Evolutionary conservation across 2,888 invertebrate genomes (phyloP), one percentile per base, ranked within the genome.

Genomic region (Trachelus troglodyta): DNA sequence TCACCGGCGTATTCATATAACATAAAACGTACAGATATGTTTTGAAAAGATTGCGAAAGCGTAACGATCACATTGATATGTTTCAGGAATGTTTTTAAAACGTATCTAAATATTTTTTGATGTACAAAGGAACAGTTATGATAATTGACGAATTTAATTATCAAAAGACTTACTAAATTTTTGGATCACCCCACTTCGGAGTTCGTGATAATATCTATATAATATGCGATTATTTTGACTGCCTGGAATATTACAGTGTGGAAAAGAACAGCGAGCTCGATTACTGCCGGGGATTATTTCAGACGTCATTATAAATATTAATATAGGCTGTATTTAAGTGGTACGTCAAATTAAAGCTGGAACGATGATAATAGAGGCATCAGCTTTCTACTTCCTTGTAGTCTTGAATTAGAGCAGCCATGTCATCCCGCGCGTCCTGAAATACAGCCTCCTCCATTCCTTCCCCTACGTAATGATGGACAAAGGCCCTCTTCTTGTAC

Each of bases 381-480:
- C 82, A 86, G 33, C 80, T 86, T 85, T 95, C 95, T 83, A 95
- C 93, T 92, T 95, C 95, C 84, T 92, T 93, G 85, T 96, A 96
- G 90, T 96, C 96, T 85, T 93, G 92, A 40, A 94, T 93, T 75
- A 96, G 90, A 12, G 95, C 93, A 82, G 93, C 93, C 75, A 96
- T 90, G 87, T 96, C 94, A 74, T 94, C 93, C 11, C 93, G 90
- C 0, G 95, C 95, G 77, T 94, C 95, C 40, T 89, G 86, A 81
- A 96, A 94, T 87, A 94, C 94, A 3, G 93, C 93, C 91, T 95
- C 95, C 90, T 96, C 96, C 91, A 96, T 92, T 2, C 96, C 96
- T 92, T 95, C 96, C 3, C 94, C 94, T 6, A 95, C 93, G 86
- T 95, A 98, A 93, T 98, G 98, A 92, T 98, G 97, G 23, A 98